These are phyloP conservation scores for Hydroisotoma schaefferi DNA, from an alignment of 2,888 invertebrate species.

Conservation along the genomic window DNA sequence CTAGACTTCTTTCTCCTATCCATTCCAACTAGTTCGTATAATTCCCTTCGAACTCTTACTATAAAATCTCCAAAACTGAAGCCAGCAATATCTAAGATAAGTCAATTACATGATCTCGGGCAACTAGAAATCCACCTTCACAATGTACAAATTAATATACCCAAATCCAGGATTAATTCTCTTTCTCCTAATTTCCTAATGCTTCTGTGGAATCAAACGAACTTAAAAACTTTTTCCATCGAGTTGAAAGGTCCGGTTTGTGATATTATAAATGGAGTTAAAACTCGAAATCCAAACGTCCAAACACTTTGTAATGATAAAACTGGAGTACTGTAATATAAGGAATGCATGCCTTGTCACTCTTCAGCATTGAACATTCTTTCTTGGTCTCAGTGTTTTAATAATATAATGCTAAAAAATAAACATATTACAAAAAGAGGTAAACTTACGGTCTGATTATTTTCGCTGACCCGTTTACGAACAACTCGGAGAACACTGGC, in stretches of 20 bases:
- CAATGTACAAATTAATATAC: neutral
- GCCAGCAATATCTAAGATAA: neutral
- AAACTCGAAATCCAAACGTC: neutral
- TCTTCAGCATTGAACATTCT: too few relatives aligned
- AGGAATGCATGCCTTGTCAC: too few relatives aligned
- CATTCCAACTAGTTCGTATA: constrained; percentile 14
- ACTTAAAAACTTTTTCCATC: neutral
- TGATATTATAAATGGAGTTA: neutral
- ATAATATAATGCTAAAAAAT: too few relatives aligned
- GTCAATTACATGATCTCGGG: neutral
- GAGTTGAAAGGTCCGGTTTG: neutral
- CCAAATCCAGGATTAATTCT: neutral
- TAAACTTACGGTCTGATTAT: constrained; percentile 30
- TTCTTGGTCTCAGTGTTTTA: too few relatives aligned
- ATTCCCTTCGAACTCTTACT: neutral
- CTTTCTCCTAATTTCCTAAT: neutral
- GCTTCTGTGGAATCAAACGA: neutral
- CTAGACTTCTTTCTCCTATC: constrained; percentile 9
- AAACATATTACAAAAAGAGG: too few relatives aligned
- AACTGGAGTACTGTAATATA: too few relatives aligned
- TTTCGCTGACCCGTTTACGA: constrained; percentile 45
- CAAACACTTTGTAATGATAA: neutral
- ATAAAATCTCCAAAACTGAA: neutral
- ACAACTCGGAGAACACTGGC: constrained; percentile 45
- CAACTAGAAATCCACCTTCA: neutral